Percentiles rank a stretch among this genome's conserved stretches.
These are phyloP conservation scores for Promerops cafer DNA, from an alignment of 2,113 vertebrate species.

Conservation along the genomic window DNA sequence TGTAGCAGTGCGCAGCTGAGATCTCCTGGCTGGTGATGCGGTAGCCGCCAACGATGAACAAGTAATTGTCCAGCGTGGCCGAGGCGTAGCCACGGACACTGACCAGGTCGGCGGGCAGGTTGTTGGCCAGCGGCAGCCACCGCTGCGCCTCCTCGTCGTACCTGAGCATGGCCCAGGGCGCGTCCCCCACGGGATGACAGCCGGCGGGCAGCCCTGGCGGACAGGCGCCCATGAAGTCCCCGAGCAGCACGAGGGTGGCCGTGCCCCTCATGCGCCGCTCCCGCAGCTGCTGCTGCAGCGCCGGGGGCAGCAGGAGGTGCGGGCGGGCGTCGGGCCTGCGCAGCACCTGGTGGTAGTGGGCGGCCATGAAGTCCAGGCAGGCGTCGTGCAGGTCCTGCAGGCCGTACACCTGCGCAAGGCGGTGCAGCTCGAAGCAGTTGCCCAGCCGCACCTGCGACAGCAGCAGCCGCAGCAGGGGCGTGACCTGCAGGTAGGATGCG, in stretches of 20 bases:
- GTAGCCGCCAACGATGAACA: conserved; percentile 90
- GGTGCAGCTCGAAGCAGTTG: conserved; percentile 88
- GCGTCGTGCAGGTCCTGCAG: conserved; percentile 82
- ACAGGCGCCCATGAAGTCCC: conserved; percentile 78
- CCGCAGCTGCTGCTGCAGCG: conserved; percentile 74
- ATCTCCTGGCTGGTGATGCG: conserved; percentile 91
- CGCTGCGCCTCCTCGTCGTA: conserved; percentile 82
- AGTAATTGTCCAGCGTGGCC: conserved; percentile 87
- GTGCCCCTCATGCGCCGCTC: conserved; percentile 85
- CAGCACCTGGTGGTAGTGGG: conserved; percentile 86
- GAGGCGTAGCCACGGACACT: conserved; percentile 88
- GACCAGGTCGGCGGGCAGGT: conserved; percentile 82
- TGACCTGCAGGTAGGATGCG: conserved; percentile 91
- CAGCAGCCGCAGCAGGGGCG: conserved; percentile 84
- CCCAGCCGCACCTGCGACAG: conserved; percentile 81
- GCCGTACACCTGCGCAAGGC: conserved; percentile 87
- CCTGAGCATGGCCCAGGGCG: conserved; percentile 85
- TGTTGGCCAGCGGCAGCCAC: conserved; percentile 85
- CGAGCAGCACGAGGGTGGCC: conserved; percentile 82
- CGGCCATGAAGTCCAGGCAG: conserved; percentile 85
- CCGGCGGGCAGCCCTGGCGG: conserved; percentile 20
- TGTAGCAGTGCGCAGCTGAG: conserved; percentile 88
- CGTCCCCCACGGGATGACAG: conserved; percentile 66
- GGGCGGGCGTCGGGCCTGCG: conserved; percentile 72
- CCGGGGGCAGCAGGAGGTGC: conserved; percentile 66